phyloP scores from a whole-genome alignment of 2,888 invertebrate species.

The Hermaeophaga mercurialis region DNA sequence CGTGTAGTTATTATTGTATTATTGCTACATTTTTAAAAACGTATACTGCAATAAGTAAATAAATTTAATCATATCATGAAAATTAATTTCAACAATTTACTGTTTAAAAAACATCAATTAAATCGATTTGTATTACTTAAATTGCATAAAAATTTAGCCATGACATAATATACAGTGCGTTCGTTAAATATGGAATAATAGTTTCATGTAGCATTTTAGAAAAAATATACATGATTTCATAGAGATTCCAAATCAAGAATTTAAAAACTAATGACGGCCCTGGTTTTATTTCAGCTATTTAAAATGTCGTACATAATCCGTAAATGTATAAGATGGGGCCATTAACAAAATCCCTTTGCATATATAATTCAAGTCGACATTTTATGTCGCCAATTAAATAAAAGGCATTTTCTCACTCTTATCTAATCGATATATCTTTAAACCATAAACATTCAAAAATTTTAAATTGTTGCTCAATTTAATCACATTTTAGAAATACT shows the following conservation, averaged over 20 bases:
- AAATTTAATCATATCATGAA: constrained; percentile 1
- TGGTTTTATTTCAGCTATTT: constrained; percentile 21
- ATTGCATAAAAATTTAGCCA: too few species aligned
- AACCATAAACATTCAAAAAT: too few species aligned
- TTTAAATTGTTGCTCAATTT: too few species aligned
- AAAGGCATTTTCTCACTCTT: constrained; percentile 16
- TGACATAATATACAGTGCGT: too few species aligned
- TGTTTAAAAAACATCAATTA: too few species aligned
- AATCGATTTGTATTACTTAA: too few species aligned
- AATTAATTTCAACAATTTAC: too few species aligned
- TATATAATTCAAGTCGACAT: constrained; percentile 25
- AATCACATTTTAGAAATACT: too few species aligned
- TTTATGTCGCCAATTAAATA: constrained; percentile 23
- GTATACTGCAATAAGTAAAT: background rate
- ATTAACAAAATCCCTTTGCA: constrained; percentile 31
- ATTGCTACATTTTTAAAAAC: background rate
- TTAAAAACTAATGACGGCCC: background rate
- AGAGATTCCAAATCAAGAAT: too few species aligned
- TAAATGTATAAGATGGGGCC: constrained; percentile 26
- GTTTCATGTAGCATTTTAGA: too few species aligned
- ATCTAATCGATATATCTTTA: constrained; percentile 11
- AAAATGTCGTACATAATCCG: constrained; percentile 30
- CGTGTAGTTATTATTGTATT: background rate
- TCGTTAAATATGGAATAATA: too few species aligned
- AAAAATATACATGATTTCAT: too few species aligned